A percentile compares a stretch with the other conserved stretches of the same genome.
These are phyloP conservation scores for Syngnathus rostellatus DNA, from an alignment of 2,797 vertebrate genomes.

Conservation along the genomic window DNA sequence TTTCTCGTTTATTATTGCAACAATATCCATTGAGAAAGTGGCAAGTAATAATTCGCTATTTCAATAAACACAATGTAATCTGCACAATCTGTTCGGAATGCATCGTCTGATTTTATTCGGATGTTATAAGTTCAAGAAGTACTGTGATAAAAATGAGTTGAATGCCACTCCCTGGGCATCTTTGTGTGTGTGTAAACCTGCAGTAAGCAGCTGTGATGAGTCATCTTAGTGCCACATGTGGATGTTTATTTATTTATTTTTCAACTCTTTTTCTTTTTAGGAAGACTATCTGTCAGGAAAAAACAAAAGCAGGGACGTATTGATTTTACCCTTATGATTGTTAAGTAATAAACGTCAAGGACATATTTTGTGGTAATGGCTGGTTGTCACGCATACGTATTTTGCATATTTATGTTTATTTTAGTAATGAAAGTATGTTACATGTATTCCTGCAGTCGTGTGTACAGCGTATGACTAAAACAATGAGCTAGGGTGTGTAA, in stretches of 20 bases:
- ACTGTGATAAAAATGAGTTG: neutral
- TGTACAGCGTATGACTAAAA: constrained; percentile 33
- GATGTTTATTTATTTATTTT: neutral
- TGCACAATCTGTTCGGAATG: neutral
- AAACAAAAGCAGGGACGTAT: neutral
- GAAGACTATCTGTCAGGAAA: neutral
- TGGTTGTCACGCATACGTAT: too few species aligned
- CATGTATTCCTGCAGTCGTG: neutral
- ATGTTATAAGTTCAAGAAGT: neutral
- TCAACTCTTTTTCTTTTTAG: neutral
- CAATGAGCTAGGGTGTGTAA: constrained; percentile 51
- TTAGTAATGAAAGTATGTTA: neutral
- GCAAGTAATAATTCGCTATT: neutral
- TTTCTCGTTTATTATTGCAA: neutral
- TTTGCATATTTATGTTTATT: neutral
- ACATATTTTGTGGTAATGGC: too few species aligned
- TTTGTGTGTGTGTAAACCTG: neutral
- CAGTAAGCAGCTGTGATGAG: neutral
- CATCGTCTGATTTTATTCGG: neutral
- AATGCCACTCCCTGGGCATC: neutral
- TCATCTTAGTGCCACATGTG: neutral
- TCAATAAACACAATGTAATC: neutral
- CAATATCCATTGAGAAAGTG: neutral
- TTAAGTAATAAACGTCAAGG: neutral
- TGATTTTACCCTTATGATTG: neutral